Base-by-base conservation (phyloP, 2,113 vertebrate species). In the Actinemys pallida region DNA sequence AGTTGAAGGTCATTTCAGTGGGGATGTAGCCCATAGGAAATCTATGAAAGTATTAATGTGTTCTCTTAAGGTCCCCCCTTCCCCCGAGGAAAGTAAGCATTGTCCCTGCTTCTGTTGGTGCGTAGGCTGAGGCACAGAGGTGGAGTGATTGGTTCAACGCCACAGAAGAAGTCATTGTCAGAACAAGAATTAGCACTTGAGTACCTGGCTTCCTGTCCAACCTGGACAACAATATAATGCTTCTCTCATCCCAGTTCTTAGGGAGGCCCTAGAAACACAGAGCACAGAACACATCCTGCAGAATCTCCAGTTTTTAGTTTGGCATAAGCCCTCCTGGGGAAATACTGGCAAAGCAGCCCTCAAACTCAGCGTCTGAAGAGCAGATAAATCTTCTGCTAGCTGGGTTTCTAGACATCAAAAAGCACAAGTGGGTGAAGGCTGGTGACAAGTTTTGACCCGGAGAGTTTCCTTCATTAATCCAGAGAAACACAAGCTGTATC, bases 1-100 rank as follows among this genome's bases (percentile, higher is more conserved):
- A 98, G 99, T 93, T 0, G 1, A 45, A 27, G 62, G 31, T 50
- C 12, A 20, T n/a, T 27, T 17, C 31, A 52, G 13, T 31, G 8
- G n/a, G 53, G 11, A 11, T 5, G 5, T 72, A 72, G 65, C n/a
- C 65, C 9, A 39, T n/a, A 20, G 35, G n/a, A 72, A 22, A 39
- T 72, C n/a, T 72, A 11, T 39, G 39, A 29, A 39, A 72, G n/a
- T 39, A 72, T 39, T 20, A 39, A 72, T 35, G 5, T 27, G 25
- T 78, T 78, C 25, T 78, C 42, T 47, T 47, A 47, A 47, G 4
- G n/a, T 39, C 19, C 5, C 29, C 4, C 11, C 24, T 47, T 47
- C 3, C 42, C 25, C 39, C 24, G 69, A 42, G n/a, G 39, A 39
- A 42, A 42, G 69, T 42, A 75, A 75, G 69, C 72, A 27, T 42